A percentile compares a stretch with the other conserved stretches of the same genome.
Conservation (phyloP, 2,113 vertebrate genomes). For the Panurus biarmicus region DNA sequence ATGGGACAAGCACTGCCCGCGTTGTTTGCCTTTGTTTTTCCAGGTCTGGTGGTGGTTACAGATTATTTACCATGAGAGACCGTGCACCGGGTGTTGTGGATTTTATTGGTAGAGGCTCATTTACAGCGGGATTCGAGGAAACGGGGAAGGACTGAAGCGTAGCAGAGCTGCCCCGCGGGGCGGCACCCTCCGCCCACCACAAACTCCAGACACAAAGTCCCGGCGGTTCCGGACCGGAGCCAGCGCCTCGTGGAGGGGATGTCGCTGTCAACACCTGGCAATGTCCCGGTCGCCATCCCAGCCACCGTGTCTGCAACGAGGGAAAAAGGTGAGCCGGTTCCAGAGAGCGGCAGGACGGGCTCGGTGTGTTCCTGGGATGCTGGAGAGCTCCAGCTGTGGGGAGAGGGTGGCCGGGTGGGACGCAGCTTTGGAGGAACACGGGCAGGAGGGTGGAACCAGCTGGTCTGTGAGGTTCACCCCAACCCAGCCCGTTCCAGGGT, state of each 20-base stretch:
- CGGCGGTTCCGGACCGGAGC: rapidly evolving
- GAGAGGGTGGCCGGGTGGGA: not conserved
- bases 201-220: not conserved
- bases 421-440: not conserved
- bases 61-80: not conserved
- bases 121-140: not conserved
- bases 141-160: not conserved
- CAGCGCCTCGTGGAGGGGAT: rapidly evolving
- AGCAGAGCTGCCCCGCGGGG: not conserved
- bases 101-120: not conserved
- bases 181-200: not conserved
- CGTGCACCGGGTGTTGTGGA: rapidly evolving
- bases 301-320: rapidly evolving
- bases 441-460: not conserved
- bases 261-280: rapidly evolving
- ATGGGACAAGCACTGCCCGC: rapidly evolving
- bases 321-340: not conserved
- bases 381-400: not conserved
- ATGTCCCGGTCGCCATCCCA: not conserved
- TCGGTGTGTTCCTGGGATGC: rapidly evolving
- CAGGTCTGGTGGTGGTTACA: rapidly evolving
- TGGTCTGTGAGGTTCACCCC: not conserved
- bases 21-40: not conserved
- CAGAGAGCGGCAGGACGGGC: rapidly evolving
- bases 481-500: not conserved